phyloP scores from a whole-genome alignment of 2,797 vertebrate genomes.

The Eremophila alpestris region DNA sequence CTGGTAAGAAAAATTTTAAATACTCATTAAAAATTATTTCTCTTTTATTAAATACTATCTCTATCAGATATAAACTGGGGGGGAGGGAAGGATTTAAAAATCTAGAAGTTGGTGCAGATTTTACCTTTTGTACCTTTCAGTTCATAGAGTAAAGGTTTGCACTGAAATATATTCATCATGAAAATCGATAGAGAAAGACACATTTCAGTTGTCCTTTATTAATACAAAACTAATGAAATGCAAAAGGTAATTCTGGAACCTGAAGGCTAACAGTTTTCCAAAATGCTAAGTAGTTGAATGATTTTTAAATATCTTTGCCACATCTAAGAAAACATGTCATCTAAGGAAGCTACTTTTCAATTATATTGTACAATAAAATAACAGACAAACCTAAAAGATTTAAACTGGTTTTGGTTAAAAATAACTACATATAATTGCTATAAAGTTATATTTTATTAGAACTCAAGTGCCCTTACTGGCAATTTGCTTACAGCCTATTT shows the following conservation, averaged over 20 bases:
- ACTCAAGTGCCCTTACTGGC: neutral
- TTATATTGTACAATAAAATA: neutral
- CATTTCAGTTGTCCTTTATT: neutral
- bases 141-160: neutral
- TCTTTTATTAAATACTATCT: neutral
- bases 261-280: neutral
- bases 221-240: neutral
- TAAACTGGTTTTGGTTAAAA: neutral
- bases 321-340: neutral
- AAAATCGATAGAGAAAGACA: neutral
- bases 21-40: neutral
- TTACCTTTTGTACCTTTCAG: neutral
- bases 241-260: neutral
- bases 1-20: conserved; percentile 77
- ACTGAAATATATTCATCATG: neutral
- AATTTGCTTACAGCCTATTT: neutral
- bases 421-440: neutral
- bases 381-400: neutral
- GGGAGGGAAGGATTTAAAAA: neutral
- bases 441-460: neutral
- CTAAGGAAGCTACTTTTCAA: neutral
- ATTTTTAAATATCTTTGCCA: neutral
- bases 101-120: neutral
- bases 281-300: neutral
- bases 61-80: neutral